phyloP scores from a whole-genome alignment of 2,797 vertebrate genomes.

The Onychomys arenicola region DNA sequence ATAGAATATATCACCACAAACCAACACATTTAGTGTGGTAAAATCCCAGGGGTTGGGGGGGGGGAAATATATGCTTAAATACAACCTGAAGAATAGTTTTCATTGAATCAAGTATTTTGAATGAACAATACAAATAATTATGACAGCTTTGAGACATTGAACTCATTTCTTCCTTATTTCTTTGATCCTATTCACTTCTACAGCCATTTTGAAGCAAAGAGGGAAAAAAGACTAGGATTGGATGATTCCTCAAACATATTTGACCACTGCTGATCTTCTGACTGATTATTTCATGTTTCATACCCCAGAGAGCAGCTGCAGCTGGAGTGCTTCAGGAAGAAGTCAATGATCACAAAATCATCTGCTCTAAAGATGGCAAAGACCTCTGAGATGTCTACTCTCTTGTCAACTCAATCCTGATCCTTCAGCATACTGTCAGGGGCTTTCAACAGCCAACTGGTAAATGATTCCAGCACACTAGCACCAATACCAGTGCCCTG shows the following conservation, averaged over 20 bases:
- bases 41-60: too few species aligned
- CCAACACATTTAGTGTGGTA: background rate
- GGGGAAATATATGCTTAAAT: constrained; percentile 48
- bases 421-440: constrained; percentile 53
- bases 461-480: constrained; percentile 42
- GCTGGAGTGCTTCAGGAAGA: background rate
- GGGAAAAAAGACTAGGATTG: background rate
- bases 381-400: constrained; percentile 52
- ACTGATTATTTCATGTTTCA: constrained; percentile 62
- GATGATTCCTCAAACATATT: constrained; percentile 49
- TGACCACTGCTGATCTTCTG: constrained; percentile 35
- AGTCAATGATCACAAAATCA: background rate
- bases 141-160: background rate
- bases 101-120: constrained; percentile 56
- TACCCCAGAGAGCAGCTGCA: constrained; percentile 37
- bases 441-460: constrained; percentile 28
- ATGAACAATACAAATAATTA: constrained; percentile 50
- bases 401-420: constrained; percentile 47
- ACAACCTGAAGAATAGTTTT: constrained; percentile 21
- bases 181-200: constrained; percentile 20
- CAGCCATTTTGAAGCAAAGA: background rate
- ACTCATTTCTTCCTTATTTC: constrained; percentile 38
- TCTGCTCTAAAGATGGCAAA: constrained; percentile 71
- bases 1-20: background rate
- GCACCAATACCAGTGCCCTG: background rate